Percentiles rank a stretch among this genome's conserved stretches.
These are phyloP conservation scores for Lontra canadensis DNA, from an alignment of 2,113 vertebrate genomes.

Conservation along the genomic window DNA sequence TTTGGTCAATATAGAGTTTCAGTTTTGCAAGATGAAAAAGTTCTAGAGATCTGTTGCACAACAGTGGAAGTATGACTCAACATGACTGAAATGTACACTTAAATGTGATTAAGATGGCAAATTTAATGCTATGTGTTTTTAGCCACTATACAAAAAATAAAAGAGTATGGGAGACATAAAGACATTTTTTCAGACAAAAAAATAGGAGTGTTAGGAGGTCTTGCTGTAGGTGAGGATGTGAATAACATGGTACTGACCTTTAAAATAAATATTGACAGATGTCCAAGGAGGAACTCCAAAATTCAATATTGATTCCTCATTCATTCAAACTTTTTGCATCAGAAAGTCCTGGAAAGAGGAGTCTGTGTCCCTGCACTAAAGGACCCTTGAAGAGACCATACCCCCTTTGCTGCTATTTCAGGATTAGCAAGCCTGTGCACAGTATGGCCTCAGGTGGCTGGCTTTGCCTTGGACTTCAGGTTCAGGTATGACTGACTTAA, in stretches of 20 bases:
- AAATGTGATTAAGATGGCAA: background rate
- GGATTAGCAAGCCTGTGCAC: background rate
- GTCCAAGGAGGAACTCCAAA: background rate
- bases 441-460: background rate
- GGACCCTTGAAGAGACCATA: background rate
- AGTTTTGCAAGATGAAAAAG: background rate
- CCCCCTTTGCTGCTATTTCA: too few species aligned
- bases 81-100: background rate
- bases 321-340: background rate
- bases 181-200: slow-evolving; percentile 1
- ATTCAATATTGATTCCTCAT: background rate
- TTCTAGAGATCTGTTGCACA: background rate
- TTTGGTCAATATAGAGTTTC: background rate
- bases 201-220: background rate
- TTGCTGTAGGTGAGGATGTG: background rate
- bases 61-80: background rate
- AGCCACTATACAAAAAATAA: background rate
- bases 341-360: background rate
- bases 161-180: background rate
- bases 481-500: background rate
- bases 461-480: background rate
- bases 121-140: background rate
- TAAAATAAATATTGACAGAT: slow-evolving; percentile 2
- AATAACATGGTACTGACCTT: slow-evolving; percentile 8
- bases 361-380: background rate